Base-by-base conservation (phyloP, 2,888 invertebrate species). In the Nomada fabriciana region DNA sequence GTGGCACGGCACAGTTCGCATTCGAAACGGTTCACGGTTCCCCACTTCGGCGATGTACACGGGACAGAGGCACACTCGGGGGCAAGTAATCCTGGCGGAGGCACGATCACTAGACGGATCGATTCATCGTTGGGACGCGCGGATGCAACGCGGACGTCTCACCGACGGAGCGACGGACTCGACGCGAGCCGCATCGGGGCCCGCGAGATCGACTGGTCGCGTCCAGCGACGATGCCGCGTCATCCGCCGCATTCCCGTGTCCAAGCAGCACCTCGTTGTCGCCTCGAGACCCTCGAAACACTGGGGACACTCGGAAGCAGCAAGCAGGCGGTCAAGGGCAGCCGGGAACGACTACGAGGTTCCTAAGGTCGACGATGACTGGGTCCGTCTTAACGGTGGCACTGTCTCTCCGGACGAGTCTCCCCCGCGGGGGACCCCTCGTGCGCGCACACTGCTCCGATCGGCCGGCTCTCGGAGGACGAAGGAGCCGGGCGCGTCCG, bases 181-280 rank as follows among this genome's bases (percentile, higher is more conserved):
- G 64, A 47, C 42, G 43, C n/a, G 23, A n/a, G 29, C 43, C 57
- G n/a, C 50, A 50, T 13, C 63, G 23, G 18, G 15, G 36, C 36
- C 1, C 36, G 29, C 29, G 15, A 20, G 7, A 18, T 23, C 52
- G 71, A 53, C 11, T 36, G 47, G 29, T 1, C 80, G 67, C 55
- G 63, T 73, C 73, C 80, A 79, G 61, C 80, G 57, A 36, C 80
- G 67, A 61, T 11, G 47, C 42, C 61, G 42, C 61, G 80, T 29
- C 50, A 25, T 63, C 23, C 80, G 50, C 23, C 79, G 64, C 79
- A 78, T 78, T 71, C 63, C 79, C 76, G 23, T n/a, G 53, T 36
- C 11, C 36, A 25, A 1, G 42, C 50, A 13, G 23, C 43, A 3
- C 15, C 13, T n/a, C n/a, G n/a, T n/a, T n/a, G n/a, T n/a, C n/a